A percentile compares a stretch with the other conserved stretches of the same genome.
Conservation (phyloP, 1,140 invertebrate species). For the Oncopodura yosiiana region DNA sequence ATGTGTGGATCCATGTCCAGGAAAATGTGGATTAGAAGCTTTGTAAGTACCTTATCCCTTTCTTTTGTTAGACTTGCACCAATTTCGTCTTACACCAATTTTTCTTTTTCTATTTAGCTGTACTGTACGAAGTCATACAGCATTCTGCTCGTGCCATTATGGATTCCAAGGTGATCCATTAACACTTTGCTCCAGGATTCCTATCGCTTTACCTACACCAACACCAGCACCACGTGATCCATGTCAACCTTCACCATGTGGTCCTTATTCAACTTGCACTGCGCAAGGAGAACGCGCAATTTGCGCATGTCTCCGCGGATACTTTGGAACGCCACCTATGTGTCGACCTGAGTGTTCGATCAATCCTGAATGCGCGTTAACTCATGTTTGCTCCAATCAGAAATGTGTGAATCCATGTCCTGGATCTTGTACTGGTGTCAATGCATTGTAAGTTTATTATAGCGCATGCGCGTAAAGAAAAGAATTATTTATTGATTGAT, state of each 20-base stretch:
- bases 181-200: slow-evolving; percentile 22
- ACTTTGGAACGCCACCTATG: slow-evolving; percentile 55
- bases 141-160: slow-evolving; percentile 41
- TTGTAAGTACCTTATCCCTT: too few relatives aligned
- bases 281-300: slow-evolving; percentile 41
- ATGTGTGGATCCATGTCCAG: too few relatives aligned
- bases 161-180: slow-evolving; percentile 38
- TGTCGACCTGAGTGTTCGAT: slow-evolving; percentile 36
- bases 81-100: background rate
- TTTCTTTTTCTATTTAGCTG: slow-evolving; percentile 36
- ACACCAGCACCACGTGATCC: slow-evolving; percentile 57
- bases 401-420: slow-evolving; percentile 36
- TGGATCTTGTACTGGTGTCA: slow-evolving; percentile 38
- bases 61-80: too few relatives aligned
- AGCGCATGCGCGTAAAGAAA: too few relatives aligned
- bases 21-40: too few relatives aligned
- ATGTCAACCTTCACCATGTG: slow-evolving; percentile 39
- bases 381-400: slow-evolving; percentile 37
- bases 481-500: too few relatives aligned
- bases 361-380: slow-evolving; percentile 34
- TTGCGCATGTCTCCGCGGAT: slow-evolving; percentile 54
- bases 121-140: slow-evolving; percentile 41
- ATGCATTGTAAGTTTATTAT: too few relatives aligned
- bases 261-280: slow-evolving; percentile 50
- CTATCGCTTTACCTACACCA: slow-evolving; percentile 41